Evolutionary conservation across 2,888 invertebrate genomes (phyloP).

Genomic region (Operophtera brumata): DNA sequence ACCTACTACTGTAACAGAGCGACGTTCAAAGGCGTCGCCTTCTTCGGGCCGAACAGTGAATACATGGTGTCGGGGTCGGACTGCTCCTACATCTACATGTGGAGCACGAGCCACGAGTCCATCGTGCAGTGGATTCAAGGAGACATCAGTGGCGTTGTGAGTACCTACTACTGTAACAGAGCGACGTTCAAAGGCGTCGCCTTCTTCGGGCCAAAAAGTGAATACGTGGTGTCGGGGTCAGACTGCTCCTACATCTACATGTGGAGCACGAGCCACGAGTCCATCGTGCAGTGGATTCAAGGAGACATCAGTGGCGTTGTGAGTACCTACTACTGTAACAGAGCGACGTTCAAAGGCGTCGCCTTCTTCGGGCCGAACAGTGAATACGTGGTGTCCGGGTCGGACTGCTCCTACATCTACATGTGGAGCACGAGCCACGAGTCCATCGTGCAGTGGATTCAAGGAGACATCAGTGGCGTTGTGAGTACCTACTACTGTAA

Average conservation of each 20-base stretch:
- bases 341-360: constrained; percentile 93
- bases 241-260: constrained; percentile 94
- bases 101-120: constrained; percentile 93
- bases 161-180: constrained; percentile 44
- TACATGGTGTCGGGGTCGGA: constrained; percentile 96
- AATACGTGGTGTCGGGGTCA: constrained; percentile 95
- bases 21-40: constrained; percentile 95
- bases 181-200: constrained; percentile 94
- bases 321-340: constrained; percentile 50
- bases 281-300: constrained; percentile 93
- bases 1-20: constrained; percentile 46
- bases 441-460: constrained; percentile 93
- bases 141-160: constrained; percentile 91
- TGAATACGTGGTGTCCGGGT: constrained; percentile 95
- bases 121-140: constrained; percentile 94
- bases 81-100: constrained; percentile 92
- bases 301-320: constrained; percentile 93
- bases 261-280: constrained; percentile 94
- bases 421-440: constrained; percentile 95
- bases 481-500: constrained; percentile 75
- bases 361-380: constrained; percentile 96
- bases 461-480: constrained; percentile 90
- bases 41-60: constrained; percentile 95
- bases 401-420: constrained; percentile 93
- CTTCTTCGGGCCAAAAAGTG: constrained; percentile 95